Evolutionary conservation across 2,888 invertebrate genomes (phyloP).

Genomic region (Eupithecia subfuscata): DNA sequence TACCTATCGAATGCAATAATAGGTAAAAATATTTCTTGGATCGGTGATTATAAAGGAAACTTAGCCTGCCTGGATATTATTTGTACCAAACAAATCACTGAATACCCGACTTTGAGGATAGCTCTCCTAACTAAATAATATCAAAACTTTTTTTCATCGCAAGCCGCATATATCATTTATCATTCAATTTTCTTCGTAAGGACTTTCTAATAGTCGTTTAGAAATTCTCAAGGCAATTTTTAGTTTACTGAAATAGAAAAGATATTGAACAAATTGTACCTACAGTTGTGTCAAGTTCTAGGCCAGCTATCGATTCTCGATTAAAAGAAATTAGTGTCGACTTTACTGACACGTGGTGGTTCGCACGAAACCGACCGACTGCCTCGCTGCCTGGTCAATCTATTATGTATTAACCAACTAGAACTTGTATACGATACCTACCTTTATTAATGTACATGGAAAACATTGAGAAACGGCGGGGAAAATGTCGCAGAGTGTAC

Average conservation of each 20-base stretch:
- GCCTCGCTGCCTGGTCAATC: background rate
- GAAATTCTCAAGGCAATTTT: conserved; percentile 22
- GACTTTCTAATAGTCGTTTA: conserved; percentile 8
- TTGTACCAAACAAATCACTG: too few relatives aligned
- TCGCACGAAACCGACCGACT: conserved; percentile 18
- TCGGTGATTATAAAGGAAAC: too few relatives aligned
- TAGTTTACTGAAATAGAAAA: conserved; percentile 10
- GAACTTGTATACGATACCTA: background rate
- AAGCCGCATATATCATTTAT: too few relatives aligned
- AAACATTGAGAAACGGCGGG: background rate
- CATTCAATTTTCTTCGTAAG: background rate
- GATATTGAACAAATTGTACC: background rate
- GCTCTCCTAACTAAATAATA: too few relatives aligned
- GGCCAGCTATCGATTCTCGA: conserved; percentile 31
- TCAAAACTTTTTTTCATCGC: too few relatives aligned
- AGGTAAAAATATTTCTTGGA: too few relatives aligned
- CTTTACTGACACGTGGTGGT: conserved; percentile 16
- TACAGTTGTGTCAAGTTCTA: conserved; percentile 30
- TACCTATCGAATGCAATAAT: too few relatives aligned
- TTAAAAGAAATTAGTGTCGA: conserved; percentile 22
- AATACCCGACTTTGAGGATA: too few relatives aligned
- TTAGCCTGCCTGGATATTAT: too few relatives aligned
- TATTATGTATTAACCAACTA: conserved; percentile 1
- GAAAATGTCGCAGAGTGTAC: background rate
- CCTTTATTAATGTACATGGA: background rate